Percentiles rank a stretch among this genome's conserved stretches.
Evolutionary conservation across 2,797 vertebrate genomes (phyloP).

Genomic region (Pagetopsis macropterus): DNA sequence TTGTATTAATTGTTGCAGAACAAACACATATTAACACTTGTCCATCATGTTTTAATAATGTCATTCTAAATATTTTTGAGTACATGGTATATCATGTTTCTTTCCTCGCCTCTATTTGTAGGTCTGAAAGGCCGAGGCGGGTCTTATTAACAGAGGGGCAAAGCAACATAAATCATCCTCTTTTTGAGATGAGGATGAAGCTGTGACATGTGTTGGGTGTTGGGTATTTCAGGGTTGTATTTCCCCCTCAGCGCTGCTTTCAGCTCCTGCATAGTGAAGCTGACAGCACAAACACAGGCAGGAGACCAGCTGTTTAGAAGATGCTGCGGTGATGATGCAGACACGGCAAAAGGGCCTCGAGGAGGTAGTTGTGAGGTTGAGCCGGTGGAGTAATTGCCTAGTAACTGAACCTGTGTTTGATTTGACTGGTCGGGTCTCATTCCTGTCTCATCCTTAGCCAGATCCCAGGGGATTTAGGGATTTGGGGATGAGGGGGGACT

Average conservation of each 20-base stretch:
- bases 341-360: conserved; percentile 56
- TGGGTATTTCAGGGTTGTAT: conserved; percentile 26
- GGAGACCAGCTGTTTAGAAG: conserved; percentile 39
- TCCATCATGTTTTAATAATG: neutral
- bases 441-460: conserved; percentile 76
- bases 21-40: neutral
- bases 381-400: conserved; percentile 76
- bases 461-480: conserved; percentile 80
- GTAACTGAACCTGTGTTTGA: conserved; percentile 78
- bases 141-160: neutral
- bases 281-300: conserved; percentile 51
- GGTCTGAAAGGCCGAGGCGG: neutral
- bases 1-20: neutral
- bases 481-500: conserved; percentile 77
- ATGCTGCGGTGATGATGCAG: conserved; percentile 51
- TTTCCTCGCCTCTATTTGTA: neutral
- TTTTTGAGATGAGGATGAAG: conserved; percentile 30
- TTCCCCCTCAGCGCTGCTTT: conserved; percentile 32
- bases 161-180: conserved; percentile 32
- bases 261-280: conserved; percentile 37
- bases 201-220: conserved; percentile 22
- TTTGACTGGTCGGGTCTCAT: conserved; percentile 78
- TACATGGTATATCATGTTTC: neutral
- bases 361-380: conserved; percentile 61
- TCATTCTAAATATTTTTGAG: neutral